Percentiles rank a stretch among this genome's conserved stretches.
Evolutionary conservation across 2,888 invertebrate genomes (phyloP).

Genomic region (Eledona agricola): DNA sequence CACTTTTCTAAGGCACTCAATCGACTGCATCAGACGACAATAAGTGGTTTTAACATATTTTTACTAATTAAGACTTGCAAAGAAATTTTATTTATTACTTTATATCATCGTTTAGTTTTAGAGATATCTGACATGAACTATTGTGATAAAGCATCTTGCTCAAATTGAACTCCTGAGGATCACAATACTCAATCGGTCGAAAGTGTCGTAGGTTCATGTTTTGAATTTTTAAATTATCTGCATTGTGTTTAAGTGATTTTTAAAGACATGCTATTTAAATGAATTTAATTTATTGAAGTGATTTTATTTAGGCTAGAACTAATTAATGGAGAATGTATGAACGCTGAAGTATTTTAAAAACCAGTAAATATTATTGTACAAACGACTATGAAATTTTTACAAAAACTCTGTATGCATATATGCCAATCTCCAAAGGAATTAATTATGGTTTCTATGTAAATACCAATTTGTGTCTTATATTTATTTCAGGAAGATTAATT

Average conservation of each 20-base stretch:
- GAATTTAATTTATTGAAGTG: slow-evolving; percentile 16
- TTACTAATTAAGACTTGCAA: slow-evolving; percentile 10
- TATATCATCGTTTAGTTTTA: too few relatives aligned
- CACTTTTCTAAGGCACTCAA: neutral
- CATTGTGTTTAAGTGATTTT: slow-evolving; percentile 4
- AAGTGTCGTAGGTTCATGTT: neutral
- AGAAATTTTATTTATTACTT: slow-evolving; percentile 2
- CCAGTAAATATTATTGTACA: neutral
- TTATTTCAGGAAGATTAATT: slow-evolving; percentile 8
- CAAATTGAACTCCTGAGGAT: neutral
- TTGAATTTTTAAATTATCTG: neutral
- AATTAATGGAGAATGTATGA: too few relatives aligned
- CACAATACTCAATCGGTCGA: slow-evolving; percentile 4
- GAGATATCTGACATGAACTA: too few relatives aligned
- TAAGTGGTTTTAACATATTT: slow-evolving; percentile 11
- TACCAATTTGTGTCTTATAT: slow-evolving; percentile 35
- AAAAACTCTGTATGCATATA: neutral
- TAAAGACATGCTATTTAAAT: slow-evolving; percentile 4
- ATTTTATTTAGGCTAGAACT: neutral
- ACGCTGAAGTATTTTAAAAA: slow-evolving; percentile 1
- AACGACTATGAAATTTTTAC: slow-evolving; percentile 1
- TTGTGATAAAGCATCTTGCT: neutral
- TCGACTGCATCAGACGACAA: slow-evolving; percentile 16
- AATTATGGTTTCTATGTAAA: slow-evolving; percentile 9
- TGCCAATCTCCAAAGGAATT: slow-evolving; percentile 7